phyloP scores from a whole-genome alignment of 1,140 invertebrate genomes.

The Pseudomyrmex flavicornis region DNA sequence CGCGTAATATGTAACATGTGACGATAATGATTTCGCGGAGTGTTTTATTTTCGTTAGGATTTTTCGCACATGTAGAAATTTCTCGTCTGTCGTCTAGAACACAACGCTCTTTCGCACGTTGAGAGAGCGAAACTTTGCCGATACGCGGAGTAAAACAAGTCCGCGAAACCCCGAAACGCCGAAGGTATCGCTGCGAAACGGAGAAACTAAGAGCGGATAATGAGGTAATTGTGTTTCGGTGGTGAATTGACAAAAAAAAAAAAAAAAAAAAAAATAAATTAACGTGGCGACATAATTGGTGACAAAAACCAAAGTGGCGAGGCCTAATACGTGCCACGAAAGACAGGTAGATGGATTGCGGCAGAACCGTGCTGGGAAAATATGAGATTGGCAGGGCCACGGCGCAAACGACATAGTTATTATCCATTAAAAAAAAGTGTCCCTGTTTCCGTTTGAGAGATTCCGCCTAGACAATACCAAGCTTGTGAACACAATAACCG shows the following conservation, averaged over 20 bases:
- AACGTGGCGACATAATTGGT: conserved; percentile 59
- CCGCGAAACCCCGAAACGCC: too few relatives aligned
- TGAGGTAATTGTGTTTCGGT: conserved; percentile 36
- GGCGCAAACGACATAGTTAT: conserved; percentile 53
- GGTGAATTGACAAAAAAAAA: conserved; percentile 18
- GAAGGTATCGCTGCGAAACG: neutral
- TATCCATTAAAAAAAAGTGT: conserved; percentile 34
- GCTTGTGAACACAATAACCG: conserved; percentile 6
- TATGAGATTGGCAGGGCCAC: conserved; percentile 31
- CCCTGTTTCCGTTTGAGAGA: conserved; percentile 12
- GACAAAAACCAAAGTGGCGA: conserved; percentile 52
- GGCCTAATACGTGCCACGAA: conserved; percentile 15
- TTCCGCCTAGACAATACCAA: neutral
- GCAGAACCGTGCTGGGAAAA: conserved; percentile 29
- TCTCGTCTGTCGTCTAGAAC: neutral
- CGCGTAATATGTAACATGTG: neutral
- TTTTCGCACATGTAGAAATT: neutral
- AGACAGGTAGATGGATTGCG: conserved; percentile 54
- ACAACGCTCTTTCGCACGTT: neutral
- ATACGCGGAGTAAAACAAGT: too few relatives aligned
- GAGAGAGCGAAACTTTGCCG: too few relatives aligned
- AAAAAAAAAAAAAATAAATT: conserved; percentile 22
- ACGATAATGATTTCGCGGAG: neutral
- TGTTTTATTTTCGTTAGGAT: neutral
- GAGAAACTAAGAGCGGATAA: conserved; percentile 40